Base-by-base conservation (phyloP, 2,888 invertebrate genomes). In the Tridacna crocea region DNA sequence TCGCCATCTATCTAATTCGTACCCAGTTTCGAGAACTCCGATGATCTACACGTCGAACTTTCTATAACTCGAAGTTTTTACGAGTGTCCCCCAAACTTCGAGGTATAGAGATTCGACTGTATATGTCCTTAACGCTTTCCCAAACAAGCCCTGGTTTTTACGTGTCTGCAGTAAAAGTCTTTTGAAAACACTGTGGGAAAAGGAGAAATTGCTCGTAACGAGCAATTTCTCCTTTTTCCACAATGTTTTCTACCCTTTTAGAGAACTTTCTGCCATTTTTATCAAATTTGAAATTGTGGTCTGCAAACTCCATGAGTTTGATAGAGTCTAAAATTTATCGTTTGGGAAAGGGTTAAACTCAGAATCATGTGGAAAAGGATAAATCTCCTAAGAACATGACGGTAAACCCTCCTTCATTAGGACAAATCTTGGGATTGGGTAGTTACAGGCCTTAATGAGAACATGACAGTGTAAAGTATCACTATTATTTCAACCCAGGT, bases 381-480 rank as follows among this genome's bases (percentile, higher is more conserved):
- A 4, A 2, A 36, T 36, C 36, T 36, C 36, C 36, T 36, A 36
- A 36, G 36, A 36, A 63, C 63, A 10, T 63, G 6, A 26, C 8
- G 27, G 26, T 63, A 24, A 26, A 24, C 63, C 63, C 63, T 26
- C 63, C 27, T 27, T 63, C 63, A 63, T 63, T 63, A 63, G 26
- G 27, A n/a, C 17, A 55, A 26, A 63, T 27, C 27, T 61, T 63
- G 27, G 27, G 24, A 26, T 27, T 26, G 24, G 27, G 15, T 61
- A 27, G 51, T 55, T 26, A 27, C 1, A 27, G 24, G 11, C 36
- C 36, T 36, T 55, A 55, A 55, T 55, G 55, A 55, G 55, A 55
- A 36, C 8, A 36, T 36, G 36, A 36, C 36, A 36, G 36, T 55
- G 19, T 55, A 19, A 55, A 55, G 19, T 55, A 55, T 55, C 55